A percentile compares a stretch with the other conserved stretches of the same genome.
phyloP scores from a whole-genome alignment of 2,888 invertebrate genomes.

The Digitonthophagus gazella region DNA sequence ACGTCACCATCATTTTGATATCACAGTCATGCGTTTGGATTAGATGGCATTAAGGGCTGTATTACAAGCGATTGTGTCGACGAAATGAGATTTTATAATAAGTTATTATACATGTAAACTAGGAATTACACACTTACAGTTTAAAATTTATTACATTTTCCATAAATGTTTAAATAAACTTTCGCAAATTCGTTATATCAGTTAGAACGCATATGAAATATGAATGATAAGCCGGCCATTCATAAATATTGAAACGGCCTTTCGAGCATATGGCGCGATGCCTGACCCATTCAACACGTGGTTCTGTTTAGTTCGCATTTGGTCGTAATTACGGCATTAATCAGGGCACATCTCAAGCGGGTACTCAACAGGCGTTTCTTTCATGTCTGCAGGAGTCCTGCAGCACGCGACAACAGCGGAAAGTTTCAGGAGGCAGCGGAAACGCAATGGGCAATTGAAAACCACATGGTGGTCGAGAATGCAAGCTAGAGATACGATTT shows the following conservation, averaged over 20 bases:
- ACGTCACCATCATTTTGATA: constrained; percentile 34
- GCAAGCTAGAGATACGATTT: background rate
- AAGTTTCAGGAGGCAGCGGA: constrained; percentile 29
- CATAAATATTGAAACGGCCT: background rate
- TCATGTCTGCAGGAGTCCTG: constrained; percentile 30
- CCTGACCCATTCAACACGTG: constrained; percentile 15
- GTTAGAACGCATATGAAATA: background rate
- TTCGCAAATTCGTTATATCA: background rate
- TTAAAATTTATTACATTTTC: too few species aligned
- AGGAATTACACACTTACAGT: too few species aligned
- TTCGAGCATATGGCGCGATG: constrained; percentile 8
- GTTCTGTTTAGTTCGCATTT: constrained; percentile 10
- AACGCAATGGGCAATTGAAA: constrained; percentile 34
- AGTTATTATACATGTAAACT: too few species aligned
- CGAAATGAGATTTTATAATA: background rate
- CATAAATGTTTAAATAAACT: background rate
- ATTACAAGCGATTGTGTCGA: constrained; percentile 34
- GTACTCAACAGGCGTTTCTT: constrained; percentile 30
- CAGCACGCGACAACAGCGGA: constrained; percentile 15
- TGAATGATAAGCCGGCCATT: background rate
- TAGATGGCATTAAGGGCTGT: constrained; percentile 20
- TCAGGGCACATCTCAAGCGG: background rate
- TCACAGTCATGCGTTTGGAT: constrained; percentile 25
- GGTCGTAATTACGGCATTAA: constrained; percentile 10
- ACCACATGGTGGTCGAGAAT: constrained; percentile 20